Percentiles rank a stretch among this genome's conserved stretches.
These are phyloP conservation scores for Columba livia DNA, from an alignment of 2,113 vertebrate species.

Conservation along the genomic window DNA sequence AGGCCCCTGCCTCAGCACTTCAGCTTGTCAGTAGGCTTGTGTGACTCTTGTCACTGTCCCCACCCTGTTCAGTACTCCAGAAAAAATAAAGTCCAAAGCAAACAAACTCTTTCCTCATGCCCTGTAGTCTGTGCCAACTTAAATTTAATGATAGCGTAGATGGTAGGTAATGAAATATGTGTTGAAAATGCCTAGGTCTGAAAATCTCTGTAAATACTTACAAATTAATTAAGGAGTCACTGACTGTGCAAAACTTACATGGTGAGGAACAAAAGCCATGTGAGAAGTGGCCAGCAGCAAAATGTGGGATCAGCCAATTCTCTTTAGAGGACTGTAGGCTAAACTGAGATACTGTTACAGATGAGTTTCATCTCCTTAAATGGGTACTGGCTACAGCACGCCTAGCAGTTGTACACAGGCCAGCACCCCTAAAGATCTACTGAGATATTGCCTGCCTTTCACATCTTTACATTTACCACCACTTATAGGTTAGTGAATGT, in stretches of 20 bases:
- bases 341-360: neutral
- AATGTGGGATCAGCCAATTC: neutral
- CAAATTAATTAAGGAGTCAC: neutral
- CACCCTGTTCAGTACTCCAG: neutral
- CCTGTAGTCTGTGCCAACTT: neutral
- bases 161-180: neutral
- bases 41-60: neutral
- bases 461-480: neutral
- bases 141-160: neutral
- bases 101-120: neutral
- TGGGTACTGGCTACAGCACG: neutral
- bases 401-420: neutral
- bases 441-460: neutral
- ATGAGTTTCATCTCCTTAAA: neutral
- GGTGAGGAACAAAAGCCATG: neutral
- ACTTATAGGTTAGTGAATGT: fast-evolving
- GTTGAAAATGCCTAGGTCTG: neutral
- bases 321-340: neutral
- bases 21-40: neutral
- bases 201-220: neutral
- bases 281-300: neutral
- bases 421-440: neutral
- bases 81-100: neutral
- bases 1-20: neutral
- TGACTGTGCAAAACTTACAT: neutral